Conservation (phyloP, 2,888 invertebrate genomes). For the Athalia rosae region DNA sequence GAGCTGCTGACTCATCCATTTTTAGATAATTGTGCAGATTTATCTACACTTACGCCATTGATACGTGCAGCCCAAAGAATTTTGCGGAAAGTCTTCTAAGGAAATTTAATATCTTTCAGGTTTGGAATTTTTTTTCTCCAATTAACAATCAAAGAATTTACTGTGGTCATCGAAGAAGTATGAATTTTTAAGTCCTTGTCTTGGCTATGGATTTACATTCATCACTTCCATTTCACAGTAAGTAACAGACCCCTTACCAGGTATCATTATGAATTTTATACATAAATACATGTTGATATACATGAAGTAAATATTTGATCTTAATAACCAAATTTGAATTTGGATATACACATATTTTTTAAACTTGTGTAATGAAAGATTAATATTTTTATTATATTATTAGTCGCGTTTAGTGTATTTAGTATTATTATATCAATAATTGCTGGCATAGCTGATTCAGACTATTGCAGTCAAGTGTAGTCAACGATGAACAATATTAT, state of each 20-base stretch:
- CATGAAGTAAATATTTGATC: not conserved
- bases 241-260: too few species aligned
- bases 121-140: too few species aligned
- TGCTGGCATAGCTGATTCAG: not conserved
- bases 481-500: constrained; percentile 16
- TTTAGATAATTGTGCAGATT: constrained; percentile 85
- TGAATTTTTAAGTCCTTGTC: too few species aligned
- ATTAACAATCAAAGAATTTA: too few species aligned
- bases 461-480: constrained; percentile 1
- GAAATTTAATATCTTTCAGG: constrained; percentile 7
- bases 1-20: constrained; percentile 89
- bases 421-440: constrained; percentile 33
- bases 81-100: constrained; percentile 77
- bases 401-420: constrained; percentile 25
- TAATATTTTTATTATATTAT: constrained; percentile 13
- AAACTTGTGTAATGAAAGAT: constrained; percentile 20
- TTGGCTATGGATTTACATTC: too few species aligned
- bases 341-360: constrained; percentile 24
- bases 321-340: constrained; percentile 16
- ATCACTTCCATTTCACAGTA: too few species aligned
- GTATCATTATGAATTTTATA: not conserved
- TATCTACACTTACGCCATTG: constrained; percentile 88
- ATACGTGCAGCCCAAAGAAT: constrained; percentile 94
- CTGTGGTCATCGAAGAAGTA: too few species aligned
- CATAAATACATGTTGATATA: not conserved